Percentiles rank a stretch among this genome's conserved stretches.
Conservation (phyloP, 2,888 invertebrate species). For the Keiferia lycopersicella region DNA sequence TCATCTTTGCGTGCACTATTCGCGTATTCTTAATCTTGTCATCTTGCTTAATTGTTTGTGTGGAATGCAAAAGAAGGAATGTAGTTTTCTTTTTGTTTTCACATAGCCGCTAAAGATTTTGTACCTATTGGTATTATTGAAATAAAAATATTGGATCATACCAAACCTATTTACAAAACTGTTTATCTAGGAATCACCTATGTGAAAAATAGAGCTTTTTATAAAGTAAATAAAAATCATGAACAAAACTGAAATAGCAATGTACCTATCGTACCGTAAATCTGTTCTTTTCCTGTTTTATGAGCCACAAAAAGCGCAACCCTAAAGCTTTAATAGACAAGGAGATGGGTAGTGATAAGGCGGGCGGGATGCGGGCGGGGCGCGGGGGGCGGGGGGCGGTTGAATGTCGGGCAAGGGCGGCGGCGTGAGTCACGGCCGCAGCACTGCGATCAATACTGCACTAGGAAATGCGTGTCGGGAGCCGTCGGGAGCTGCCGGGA, state of each 20-base stretch:
- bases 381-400: conserved; percentile 52
- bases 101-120: too few species aligned
- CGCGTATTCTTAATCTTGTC: conserved; percentile 5
- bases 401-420: conserved; percentile 81
- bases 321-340: conserved; percentile 40
- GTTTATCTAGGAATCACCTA: too few species aligned
- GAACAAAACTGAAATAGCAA: background rate
- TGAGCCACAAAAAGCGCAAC: conserved; percentile 22
- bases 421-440: conserved; percentile 76
- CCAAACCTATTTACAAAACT: too few species aligned
- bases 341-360: conserved; percentile 53
- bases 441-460: conserved; percentile 74
- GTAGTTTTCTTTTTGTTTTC: conserved; percentile 11
- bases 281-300: conserved; percentile 12
- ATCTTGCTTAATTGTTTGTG: conserved; percentile 14
- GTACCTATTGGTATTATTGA: background rate
- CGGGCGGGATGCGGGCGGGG: conserved; percentile 43
- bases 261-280: background rate
- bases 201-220: too few species aligned
- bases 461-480: conserved; percentile 56
- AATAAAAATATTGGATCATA: too few species aligned
- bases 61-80: conserved; percentile 10
- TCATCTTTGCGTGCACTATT: conserved; percentile 18
- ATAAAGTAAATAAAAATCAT: background rate
- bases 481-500: too few species aligned